These are phyloP conservation scores for Acanthisitta chloris DNA, from an alignment of 2,113 vertebrate species.

Conservation along the genomic window DNA sequence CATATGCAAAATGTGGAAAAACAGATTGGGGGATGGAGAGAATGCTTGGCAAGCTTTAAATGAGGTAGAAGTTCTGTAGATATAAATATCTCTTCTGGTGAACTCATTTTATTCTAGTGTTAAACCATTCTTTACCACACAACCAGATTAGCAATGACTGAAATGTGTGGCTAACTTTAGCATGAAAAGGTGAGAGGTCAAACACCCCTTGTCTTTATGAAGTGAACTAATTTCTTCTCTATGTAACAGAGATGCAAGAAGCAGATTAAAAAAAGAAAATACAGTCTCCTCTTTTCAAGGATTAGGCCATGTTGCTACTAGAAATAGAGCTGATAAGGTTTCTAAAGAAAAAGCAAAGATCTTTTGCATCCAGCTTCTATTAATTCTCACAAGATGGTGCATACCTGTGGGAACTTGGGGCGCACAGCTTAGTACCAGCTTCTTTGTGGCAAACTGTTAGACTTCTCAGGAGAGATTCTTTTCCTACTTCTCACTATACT, in stretches of 20 bases:
- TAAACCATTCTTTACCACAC: background rate
- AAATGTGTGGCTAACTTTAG: background rate
- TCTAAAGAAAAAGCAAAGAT: background rate
- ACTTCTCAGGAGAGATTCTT: background rate
- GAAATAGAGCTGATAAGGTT: background rate
- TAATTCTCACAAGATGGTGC: background rate
- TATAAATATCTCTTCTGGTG: background rate
- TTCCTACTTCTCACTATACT: background rate
- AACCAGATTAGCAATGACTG: background rate
- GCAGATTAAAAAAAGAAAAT: background rate
- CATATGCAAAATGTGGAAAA: background rate
- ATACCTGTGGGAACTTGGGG: background rate
- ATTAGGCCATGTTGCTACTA: background rate
- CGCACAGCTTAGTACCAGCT: background rate
- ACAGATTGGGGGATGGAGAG: background rate
- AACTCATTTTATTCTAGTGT: background rate
- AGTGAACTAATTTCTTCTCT: background rate
- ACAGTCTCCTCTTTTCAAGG: background rate
- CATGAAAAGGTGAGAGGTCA: background rate
- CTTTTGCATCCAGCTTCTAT: rapidly evolving
- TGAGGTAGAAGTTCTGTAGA: background rate
- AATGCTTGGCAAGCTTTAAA: background rate
- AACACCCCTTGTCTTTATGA: rapidly evolving
- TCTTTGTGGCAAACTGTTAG: background rate
- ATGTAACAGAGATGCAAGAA: background rate